phyloP scores from a whole-genome alignment of 1,140 invertebrate genomes.

The Neodiprion fabricii region DNA sequence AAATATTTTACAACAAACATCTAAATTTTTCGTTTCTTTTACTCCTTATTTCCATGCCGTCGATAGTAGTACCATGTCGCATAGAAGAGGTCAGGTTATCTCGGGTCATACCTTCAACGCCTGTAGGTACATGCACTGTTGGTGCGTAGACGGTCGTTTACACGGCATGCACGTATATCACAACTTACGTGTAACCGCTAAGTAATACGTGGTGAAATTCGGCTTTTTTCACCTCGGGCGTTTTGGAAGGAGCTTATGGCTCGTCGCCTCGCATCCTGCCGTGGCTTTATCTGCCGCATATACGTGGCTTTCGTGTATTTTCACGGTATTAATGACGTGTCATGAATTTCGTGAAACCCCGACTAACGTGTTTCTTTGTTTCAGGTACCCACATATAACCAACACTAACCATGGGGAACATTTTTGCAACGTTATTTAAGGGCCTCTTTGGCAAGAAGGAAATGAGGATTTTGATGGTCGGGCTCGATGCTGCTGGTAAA shows the following conservation, averaged over 20 bases:
- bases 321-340: constrained; percentile 8
- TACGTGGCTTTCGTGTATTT: constrained; percentile 21
- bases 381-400: constrained; percentile 59
- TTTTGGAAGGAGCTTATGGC: constrained; percentile 25
- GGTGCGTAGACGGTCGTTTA: not conserved
- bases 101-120: not conserved
- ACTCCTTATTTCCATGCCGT: not conserved
- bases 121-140: not conserved
- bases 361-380: constrained; percentile 39
- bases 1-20: no score
- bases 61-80: not conserved
- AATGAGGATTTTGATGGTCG: constrained; percentile 98
- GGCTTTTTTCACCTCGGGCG: constrained; percentile 15
- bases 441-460: constrained; percentile 98
- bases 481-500: constrained; percentile 98
- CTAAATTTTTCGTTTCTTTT: no score
- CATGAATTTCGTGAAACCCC: constrained; percentile 12
- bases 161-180: no score
- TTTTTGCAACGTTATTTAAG: constrained; percentile 89
- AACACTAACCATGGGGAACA: constrained; percentile 79
- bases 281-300: not conserved
- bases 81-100: not conserved
- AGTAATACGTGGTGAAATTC: not conserved
- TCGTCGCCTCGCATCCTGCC: constrained; percentile 16
- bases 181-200: no score